These are phyloP conservation scores for Brachionichthys hirsutus DNA, from an alignment of 2,113 vertebrate genomes.

Conservation along the genomic window DNA sequence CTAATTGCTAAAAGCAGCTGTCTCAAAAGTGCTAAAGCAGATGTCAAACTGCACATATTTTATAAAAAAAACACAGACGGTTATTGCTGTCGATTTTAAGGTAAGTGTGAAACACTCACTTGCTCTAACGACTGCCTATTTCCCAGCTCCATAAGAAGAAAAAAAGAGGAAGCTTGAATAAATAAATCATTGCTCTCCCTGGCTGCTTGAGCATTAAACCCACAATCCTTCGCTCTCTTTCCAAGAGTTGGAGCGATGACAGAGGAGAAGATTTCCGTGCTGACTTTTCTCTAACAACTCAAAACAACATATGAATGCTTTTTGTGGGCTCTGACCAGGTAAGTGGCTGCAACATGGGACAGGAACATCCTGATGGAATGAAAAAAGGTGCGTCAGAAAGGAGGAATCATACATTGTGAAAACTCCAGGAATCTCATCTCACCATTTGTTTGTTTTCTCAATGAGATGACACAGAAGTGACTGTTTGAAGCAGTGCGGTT, in stretches of 20 bases:
- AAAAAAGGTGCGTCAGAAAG: constrained; percentile 10
- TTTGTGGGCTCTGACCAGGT: constrained; percentile 32
- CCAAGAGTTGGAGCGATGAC: constrained; percentile 21
- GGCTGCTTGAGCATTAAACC: constrained; percentile 29
- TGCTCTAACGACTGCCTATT: constrained; percentile 23
- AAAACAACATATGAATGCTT: constrained; percentile 45
- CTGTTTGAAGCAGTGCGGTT: constrained; percentile 23
- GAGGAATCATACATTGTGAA: background rate
- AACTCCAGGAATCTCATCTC: too few relatives aligned
- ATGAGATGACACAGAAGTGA: constrained; percentile 24
- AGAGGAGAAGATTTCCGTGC: constrained; percentile 33
- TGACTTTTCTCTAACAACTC: constrained; percentile 26
- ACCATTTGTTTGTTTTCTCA: background rate
- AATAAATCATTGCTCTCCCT: constrained; percentile 3
- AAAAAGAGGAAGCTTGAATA: constrained; percentile 20
- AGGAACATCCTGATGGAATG: constrained; percentile 26
- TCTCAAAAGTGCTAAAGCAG: background rate
- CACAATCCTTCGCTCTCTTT: constrained; percentile 26
- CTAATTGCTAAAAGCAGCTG: background rate
- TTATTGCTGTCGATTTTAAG: background rate
- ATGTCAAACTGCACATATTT: constrained; percentile 12
- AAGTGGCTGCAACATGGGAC: constrained; percentile 14
- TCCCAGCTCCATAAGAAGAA: constrained; percentile 5
- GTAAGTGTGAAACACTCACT: constrained; percentile 9
- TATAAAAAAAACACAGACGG: background rate